Evolutionary conservation across 2,888 invertebrate genomes (phyloP).

Genomic region (Apocheima hispidaria): DNA sequence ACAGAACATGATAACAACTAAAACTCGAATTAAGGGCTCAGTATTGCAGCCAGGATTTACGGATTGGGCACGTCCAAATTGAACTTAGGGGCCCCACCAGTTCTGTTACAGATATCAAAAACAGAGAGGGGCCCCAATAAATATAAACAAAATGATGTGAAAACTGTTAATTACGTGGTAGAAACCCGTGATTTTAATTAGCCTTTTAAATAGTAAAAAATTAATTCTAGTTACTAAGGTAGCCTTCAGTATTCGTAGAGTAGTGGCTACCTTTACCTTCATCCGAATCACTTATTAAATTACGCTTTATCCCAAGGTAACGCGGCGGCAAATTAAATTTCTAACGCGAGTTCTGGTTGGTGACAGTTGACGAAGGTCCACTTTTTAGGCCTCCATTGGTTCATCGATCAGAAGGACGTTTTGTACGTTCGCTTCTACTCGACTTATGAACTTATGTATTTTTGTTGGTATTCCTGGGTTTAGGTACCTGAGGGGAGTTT

Average conservation of each 20-base stretch:
- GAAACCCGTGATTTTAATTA: no score
- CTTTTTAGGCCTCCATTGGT: slow-evolving; percentile 53
- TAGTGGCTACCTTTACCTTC: slow-evolving; percentile 35
- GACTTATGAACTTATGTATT: slow-evolving; percentile 46
- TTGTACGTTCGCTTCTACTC: slow-evolving; percentile 34
- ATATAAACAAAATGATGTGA: no score
- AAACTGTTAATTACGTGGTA: no score
- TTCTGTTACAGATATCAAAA: not conserved
- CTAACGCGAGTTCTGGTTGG: slow-evolving; percentile 60
- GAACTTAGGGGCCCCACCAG: not conserved
- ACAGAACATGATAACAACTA: no score
- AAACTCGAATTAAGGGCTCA: no score
- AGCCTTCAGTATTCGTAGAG: slow-evolving; percentile 6
- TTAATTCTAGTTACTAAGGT: not conserved
- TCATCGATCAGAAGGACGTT: slow-evolving; percentile 48
- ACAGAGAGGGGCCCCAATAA: not conserved
- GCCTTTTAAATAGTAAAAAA: no score
- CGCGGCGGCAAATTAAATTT: slow-evolving; percentile 76
- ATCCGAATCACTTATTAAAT: slow-evolving; percentile 58
- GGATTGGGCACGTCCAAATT: not conserved
- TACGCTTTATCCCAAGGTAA: slow-evolving; percentile 54
- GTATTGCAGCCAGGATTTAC: not conserved
- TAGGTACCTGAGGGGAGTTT: slow-evolving; percentile 26
- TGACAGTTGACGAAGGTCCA: slow-evolving; percentile 77
- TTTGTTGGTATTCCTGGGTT: slow-evolving; percentile 17